Evolutionary conservation across 2,797 vertebrate species (phyloP), one percentile per base, ranked within the genome.

Genomic region (Remorina albescens): DNA sequence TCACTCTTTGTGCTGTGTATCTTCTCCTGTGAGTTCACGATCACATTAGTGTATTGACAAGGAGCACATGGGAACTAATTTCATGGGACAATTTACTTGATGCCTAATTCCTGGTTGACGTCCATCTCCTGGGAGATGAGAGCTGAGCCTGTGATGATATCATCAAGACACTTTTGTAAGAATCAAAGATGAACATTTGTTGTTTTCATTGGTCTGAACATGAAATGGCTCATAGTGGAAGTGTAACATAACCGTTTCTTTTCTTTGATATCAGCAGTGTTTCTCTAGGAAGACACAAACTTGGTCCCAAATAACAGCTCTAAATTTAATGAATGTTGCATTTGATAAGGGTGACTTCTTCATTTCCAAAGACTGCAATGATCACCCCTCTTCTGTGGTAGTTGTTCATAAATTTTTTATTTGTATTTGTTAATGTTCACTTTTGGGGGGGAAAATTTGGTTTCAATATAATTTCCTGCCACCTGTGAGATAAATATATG

Each of bases 51-150:
- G 74, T 67, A 58, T 79, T 81, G 56, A 77, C 56, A 51, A 11
- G 47, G 15, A 36, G 39, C 65, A n/a, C 2, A 7, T 23, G 32
- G 26, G 67, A 74, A 78, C 63, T 80, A 63, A 78, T 85, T 76
- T 80, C 61, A 78, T 25, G 8, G 59, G 23, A 73, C 42, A 59
- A 72, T 75, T 78, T 65, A 73, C 86, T 80, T 87, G 78, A 90
- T 80, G 65, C 82, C n/a, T n/a, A n/a, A n/a, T 46, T 57, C 67
- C 67, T 61, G 65, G 53, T 76, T 64, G 62, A 55, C 5, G 36
- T 81, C 54, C 11, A 65, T 83, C 68, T 83, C 71, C 59, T 49
- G 68, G 76, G 83, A 90, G 63, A 76, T 0, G 3, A 74, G 65
- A 68, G 30, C 59, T 58, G 71, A 78, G 83, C 49, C 80, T 85